Base-by-base conservation (phyloP, 2,113 vertebrate genomes). In the Ardeotis arabs region DNA sequence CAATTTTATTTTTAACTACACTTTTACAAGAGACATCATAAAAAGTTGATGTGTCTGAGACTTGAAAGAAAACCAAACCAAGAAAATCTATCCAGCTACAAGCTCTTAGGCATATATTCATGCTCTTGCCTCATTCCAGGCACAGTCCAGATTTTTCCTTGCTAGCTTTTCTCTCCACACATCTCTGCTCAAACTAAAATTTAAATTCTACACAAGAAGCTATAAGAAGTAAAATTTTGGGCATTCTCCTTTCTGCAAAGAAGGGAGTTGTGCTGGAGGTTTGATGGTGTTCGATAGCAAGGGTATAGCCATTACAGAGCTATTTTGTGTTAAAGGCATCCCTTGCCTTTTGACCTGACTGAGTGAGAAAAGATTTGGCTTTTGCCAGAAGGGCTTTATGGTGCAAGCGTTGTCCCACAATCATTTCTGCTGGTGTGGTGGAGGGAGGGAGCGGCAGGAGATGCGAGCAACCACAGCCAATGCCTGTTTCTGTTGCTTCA, bases 1-100 rank as follows among this genome's bases (percentile, higher is more conserved):
- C 9, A 82, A 58, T 77, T 90, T 91, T 86, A 89, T 68, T 95
- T 97, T 89, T 90, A 95, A 83, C 23, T 77, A n/a, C n/a, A 58
- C 3, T 88, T 94, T 79, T 37, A 80, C 49, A 90, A 87, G 88
- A 91, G 19, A 56, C 41, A 68, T 75, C 47, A 93, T 81, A 90
- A 84, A 92, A 94, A 70, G 29, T 86, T 78, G 79, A 84, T 47
- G 12, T 55, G 22, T 58, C 68, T 76, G 66, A 88, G 31, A 84
- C 86, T 56, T 83, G 35, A 41, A 87, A 45, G 28, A 52, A 72
- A 13, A 5, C 4, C 37, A 28, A 27, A 53, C 11, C 7, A 88
- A 67, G 45, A 88, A 83, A 55, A 55, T 55, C 11, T 77, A 47
- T 84, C 45, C 19, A 85, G 29, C 19, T 80, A 49, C 55, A 77